phyloP scores from a whole-genome alignment of 2,888 invertebrate species.

The Nycteola revayana region DNA sequence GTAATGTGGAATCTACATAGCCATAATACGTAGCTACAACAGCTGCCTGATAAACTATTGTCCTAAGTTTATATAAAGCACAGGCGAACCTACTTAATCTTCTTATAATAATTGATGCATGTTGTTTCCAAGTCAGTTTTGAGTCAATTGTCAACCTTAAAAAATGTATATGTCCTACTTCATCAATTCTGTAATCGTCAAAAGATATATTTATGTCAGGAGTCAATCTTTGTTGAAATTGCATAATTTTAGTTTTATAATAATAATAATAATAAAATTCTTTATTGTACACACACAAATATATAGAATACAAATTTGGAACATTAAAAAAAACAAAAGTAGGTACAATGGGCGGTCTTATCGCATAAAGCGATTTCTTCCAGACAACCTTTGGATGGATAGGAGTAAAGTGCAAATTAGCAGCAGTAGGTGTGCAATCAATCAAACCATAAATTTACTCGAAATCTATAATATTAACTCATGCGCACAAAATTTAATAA shows the following conservation, averaged over 20 bases:
- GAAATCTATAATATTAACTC: no score
- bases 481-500: no score
- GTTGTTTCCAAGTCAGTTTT: neutral
- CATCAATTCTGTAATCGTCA: neutral
- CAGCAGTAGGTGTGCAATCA: no score
- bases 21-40: neutral
- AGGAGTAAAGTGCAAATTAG: no score
- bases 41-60: neutral
- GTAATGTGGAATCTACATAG: neutral
- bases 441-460: no score
- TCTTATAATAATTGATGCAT: neutral
- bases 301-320: no score
- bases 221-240: neutral
- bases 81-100: neutral
- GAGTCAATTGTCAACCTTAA: neutral
- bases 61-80: neutral
- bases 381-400: no score
- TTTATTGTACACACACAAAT: no score
- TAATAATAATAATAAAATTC: no score
- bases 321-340: no score
- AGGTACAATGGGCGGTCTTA: no score
- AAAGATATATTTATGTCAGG: neutral
- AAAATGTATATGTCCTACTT: neutral
- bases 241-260: neutral
- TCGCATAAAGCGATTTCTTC: no score